These are phyloP conservation scores for Philhelius pedissequus DNA, from an alignment of 2,888 invertebrate genomes.

Conservation along the genomic window DNA sequence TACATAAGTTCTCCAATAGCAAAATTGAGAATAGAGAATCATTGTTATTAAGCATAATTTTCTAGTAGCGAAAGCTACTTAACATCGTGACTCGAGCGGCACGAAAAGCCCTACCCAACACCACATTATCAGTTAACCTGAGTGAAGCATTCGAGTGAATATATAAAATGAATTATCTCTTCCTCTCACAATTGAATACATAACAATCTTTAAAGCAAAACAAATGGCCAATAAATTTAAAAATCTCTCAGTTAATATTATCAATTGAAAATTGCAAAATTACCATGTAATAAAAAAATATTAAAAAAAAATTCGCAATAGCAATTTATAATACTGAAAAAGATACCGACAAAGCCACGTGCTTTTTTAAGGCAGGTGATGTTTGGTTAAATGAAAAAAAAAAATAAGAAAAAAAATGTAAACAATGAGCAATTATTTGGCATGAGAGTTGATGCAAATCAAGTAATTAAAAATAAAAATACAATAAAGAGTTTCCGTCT, in stretches of 20 bases:
- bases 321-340: not conserved
- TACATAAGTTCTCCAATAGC: not conserved
- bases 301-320: not conserved
- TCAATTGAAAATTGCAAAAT: not conserved
- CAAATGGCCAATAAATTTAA: not conserved
- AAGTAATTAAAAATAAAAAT: not conserved
- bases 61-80: not conserved
- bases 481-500: not conserved
- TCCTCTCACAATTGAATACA: not conserved
- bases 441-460: not conserved
- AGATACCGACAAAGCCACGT: not conserved
- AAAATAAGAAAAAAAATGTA: not conserved
- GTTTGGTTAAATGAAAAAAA: not conserved
- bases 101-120: not conserved
- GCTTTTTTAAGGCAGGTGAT: not conserved
- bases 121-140: not conserved
- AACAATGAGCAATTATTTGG: not conserved
- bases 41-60: not conserved
- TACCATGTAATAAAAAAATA: no score
- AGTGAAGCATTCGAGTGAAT: not conserved
- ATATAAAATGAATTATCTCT: not conserved
- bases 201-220: not conserved
- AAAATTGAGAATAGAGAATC: not conserved
- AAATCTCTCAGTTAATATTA: no score
- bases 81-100: not conserved